Evolutionary conservation across 2,113 vertebrate species (phyloP).

Genomic region (Rynchops niger): DNA sequence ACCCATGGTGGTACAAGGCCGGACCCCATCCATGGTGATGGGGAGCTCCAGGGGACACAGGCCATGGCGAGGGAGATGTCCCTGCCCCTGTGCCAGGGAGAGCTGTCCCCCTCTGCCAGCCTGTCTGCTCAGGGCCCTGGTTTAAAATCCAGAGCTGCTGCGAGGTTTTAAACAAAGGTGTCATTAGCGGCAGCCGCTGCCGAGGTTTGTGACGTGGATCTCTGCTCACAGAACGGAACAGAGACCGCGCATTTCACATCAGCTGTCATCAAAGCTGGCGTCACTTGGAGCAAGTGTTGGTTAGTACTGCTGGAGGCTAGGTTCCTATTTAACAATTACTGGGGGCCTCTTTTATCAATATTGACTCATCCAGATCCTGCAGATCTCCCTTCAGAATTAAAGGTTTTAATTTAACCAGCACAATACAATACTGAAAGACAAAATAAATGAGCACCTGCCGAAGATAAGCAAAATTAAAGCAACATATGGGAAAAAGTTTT

Average conservation of each 20-base stretch:
- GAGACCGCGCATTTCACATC: rapidly evolving
- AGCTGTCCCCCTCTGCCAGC: no score
- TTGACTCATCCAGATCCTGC: not conserved
- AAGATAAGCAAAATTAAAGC: not conserved
- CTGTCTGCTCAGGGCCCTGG: rapidly evolving
- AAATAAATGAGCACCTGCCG: not conserved
- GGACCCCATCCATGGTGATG: not conserved
- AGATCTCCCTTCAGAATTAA: not conserved
- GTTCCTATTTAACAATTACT: not conserved
- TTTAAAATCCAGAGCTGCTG: not conserved
- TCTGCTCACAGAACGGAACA: not conserved
- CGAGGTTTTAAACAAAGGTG: not conserved
- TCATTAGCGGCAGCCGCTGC: not conserved
- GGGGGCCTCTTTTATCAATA: not conserved
- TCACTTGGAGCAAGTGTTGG: not conserved
- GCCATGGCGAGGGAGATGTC: not conserved
- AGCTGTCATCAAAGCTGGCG: rapidly evolving
- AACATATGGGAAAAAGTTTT: not conserved
- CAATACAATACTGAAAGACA: not conserved
- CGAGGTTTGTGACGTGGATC: rapidly evolving
- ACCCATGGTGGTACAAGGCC: not conserved
- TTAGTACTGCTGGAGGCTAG: not conserved
- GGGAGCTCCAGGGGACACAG: not conserved
- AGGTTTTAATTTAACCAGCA: not conserved
- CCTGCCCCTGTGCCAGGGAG: not conserved